Conservation (phyloP, 2,888 invertebrate species). For the Melieria picta region DNA sequence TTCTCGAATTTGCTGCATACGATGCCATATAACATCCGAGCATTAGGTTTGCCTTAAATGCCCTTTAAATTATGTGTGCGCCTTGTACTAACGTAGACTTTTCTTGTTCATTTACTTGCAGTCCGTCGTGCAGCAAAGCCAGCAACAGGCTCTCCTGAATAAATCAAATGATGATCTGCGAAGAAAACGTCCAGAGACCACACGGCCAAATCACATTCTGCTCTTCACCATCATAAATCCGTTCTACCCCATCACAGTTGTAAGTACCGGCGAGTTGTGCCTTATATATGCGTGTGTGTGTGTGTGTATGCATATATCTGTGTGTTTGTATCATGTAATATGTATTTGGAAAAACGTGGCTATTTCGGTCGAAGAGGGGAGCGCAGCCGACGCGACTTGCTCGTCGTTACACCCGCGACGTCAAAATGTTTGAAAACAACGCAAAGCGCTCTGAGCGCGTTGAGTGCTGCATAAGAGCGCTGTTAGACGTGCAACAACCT, state of each 20-base stretch:
- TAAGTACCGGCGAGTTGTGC: conserved; percentile 71
- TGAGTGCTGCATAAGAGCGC: conserved; percentile 26
- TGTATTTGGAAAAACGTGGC: conserved; percentile 17
- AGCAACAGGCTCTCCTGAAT: conserved; percentile 64
- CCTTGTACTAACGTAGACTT: not conserved
- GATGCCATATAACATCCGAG: not conserved
- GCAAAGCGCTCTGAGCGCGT: not conserved
- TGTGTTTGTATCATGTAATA: not conserved
- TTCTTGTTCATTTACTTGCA: conserved; percentile 45
- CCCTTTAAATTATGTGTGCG: no score
- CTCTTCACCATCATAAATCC: conserved; percentile 98
- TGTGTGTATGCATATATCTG: conserved; percentile 17
- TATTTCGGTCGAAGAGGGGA: conserved; percentile 16
- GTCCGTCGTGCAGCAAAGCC: conserved; percentile 62
- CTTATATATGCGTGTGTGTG: conserved; percentile 9
- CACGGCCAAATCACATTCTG: conserved; percentile 94
- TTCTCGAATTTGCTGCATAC: not conserved
- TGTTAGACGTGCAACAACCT: conserved; percentile 29
- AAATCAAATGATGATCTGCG: conserved; percentile 73
- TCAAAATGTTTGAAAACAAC: no score
- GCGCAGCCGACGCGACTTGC: not conserved
- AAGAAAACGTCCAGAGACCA: conserved; percentile 81
- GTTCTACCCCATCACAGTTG: conserved; percentile 99
- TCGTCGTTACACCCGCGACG: no score
- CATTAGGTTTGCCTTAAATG: no score